Percentiles rank a stretch among this genome's conserved stretches.
Evolutionary conservation across 2,888 invertebrate genomes (phyloP).

Genomic region (Mythimna albipuncta): DNA sequence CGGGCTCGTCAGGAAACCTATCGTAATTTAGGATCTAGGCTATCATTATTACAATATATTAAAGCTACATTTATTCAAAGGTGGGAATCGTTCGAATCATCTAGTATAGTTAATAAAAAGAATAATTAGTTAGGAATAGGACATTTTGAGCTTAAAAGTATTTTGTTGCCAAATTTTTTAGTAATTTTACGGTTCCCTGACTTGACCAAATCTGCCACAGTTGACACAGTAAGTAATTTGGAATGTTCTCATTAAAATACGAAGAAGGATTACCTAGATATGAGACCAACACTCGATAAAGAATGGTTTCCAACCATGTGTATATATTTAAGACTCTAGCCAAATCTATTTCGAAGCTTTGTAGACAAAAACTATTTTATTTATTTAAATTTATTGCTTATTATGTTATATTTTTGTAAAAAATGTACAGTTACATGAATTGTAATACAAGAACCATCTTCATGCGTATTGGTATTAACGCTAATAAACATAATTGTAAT

Average conservation of each 20-base stretch:
- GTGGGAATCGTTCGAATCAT: conserved; percentile 46
- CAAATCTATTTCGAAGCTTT: conserved; percentile 56
- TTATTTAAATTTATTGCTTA: conserved; percentile 54
- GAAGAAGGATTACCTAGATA: conserved; percentile 52
- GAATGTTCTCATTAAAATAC: conserved; percentile 76
- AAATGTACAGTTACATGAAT: conserved; percentile 47
- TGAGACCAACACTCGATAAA: conserved; percentile 53
- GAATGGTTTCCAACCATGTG: conserved; percentile 43
- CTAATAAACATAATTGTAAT: conserved; percentile 37
- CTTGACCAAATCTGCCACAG: conserved; percentile 50
- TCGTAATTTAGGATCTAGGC: conserved; percentile 47
- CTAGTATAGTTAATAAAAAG: conserved; percentile 35
- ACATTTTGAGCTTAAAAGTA: conserved; percentile 52
- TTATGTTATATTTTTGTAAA: conserved; percentile 52
- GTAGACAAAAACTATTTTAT: conserved; percentile 58
- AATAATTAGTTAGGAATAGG: conserved; percentile 28
- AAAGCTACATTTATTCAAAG: conserved; percentile 55
- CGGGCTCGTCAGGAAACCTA: conserved; percentile 44
- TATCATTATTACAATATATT: conserved; percentile 50
- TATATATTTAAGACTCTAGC: conserved; percentile 49
- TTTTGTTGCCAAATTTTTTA: conserved; percentile 42
- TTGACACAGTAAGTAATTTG: conserved; percentile 73
- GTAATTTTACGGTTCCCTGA: conserved; percentile 38
- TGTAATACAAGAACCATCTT: conserved; percentile 49
- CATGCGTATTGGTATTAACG: conserved; percentile 42